phyloP scores from a whole-genome alignment of 2,888 invertebrate species.

The Xiphydria camelus region DNA sequence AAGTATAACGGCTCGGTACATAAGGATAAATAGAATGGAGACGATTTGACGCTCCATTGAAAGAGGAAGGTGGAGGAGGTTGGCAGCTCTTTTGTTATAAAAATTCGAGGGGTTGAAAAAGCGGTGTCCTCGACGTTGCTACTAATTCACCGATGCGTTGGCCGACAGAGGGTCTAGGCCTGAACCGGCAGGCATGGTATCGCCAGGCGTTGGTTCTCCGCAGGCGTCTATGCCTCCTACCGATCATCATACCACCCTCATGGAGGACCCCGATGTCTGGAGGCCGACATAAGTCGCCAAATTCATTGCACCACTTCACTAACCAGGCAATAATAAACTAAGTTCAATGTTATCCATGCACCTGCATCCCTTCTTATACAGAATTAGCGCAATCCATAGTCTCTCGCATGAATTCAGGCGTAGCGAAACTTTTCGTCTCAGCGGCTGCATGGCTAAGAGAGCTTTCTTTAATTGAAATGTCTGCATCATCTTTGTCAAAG shows the following conservation, averaged over 20 bases:
- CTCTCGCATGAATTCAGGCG: too few species aligned
- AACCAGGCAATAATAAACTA: slow-evolving; percentile 54
- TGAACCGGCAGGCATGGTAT: slow-evolving; percentile 83
- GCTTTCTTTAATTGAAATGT: too few species aligned
- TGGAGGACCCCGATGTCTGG: slow-evolving; percentile 94
- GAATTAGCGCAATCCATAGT: too few species aligned
- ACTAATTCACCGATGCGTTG: slow-evolving; percentile 13
- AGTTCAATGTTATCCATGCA: slow-evolving; percentile 29
- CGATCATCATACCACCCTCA: slow-evolving; percentile 79
- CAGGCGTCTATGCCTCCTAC: slow-evolving; percentile 66
- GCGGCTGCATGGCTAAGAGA: too few species aligned
- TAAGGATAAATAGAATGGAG: too few species aligned
- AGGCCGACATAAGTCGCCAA: slow-evolving; percentile 79
- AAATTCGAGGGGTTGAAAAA: too few species aligned
- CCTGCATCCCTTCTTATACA: neutral
- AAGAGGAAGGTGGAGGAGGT: too few species aligned
- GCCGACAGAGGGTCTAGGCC: slow-evolving; percentile 76
- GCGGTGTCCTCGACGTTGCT: neutral
- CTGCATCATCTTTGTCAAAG: too few species aligned
- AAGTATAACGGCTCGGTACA: too few species aligned
- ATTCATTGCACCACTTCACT: slow-evolving; percentile 51
- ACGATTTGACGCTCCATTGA: too few species aligned
- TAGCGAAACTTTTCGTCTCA: too few species aligned
- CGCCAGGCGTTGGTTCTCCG: slow-evolving; percentile 66
- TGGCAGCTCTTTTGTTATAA: too few species aligned